Evolutionary conservation across 2,797 vertebrate species (phyloP).

Genomic region (Takifugu ocellatus): DNA sequence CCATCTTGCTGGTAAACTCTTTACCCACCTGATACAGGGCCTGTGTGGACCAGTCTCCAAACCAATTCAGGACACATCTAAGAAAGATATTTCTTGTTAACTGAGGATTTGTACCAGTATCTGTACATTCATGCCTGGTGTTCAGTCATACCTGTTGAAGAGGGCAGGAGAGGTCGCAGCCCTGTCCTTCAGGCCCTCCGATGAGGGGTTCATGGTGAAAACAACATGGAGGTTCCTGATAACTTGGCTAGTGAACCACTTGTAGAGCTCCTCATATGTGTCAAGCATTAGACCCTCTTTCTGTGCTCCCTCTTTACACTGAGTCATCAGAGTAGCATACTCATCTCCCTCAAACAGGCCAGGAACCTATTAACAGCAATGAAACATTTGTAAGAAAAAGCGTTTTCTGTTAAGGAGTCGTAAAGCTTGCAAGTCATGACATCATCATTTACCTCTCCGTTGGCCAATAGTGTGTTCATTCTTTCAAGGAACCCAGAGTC

Average conservation of each 20-base stretch:
- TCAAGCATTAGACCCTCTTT: slow-evolving; percentile 99
- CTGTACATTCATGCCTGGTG: not conserved
- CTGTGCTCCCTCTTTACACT: slow-evolving; percentile 98
- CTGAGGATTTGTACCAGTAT: not conserved
- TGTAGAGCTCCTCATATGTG: slow-evolving; percentile 97
- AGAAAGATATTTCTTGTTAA: slow-evolving; percentile 2
- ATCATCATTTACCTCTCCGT: slow-evolving; percentile 86
- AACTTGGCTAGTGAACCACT: slow-evolving; percentile 99
- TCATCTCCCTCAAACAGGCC: slow-evolving; percentile 98
- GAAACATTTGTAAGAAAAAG: not conserved
- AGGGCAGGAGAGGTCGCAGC: slow-evolving; percentile 97
- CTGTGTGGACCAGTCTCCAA: slow-evolving; percentile 99
- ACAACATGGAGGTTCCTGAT: slow-evolving; percentile 98
- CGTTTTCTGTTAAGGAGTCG: not conserved
- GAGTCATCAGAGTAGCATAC: slow-evolving; percentile 97
- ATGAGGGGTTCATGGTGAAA: slow-evolving; percentile 99
- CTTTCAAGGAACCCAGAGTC: slow-evolving; percentile 98
- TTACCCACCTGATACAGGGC: slow-evolving; percentile 98
- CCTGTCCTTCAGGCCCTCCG: slow-evolving; percentile 96
- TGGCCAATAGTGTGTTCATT: slow-evolving; percentile 98
- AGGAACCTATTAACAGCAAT: slow-evolving; percentile 80
- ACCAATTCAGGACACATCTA: slow-evolving; percentile 99
- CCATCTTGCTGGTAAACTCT: slow-evolving; percentile 99
- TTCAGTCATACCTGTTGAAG: slow-evolving; percentile 88
- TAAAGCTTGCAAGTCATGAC: not conserved